These are phyloP conservation scores for Gambusia yucatana DNA, from an alignment of 2,797 vertebrate species.

Conservation along the genomic window DNA sequence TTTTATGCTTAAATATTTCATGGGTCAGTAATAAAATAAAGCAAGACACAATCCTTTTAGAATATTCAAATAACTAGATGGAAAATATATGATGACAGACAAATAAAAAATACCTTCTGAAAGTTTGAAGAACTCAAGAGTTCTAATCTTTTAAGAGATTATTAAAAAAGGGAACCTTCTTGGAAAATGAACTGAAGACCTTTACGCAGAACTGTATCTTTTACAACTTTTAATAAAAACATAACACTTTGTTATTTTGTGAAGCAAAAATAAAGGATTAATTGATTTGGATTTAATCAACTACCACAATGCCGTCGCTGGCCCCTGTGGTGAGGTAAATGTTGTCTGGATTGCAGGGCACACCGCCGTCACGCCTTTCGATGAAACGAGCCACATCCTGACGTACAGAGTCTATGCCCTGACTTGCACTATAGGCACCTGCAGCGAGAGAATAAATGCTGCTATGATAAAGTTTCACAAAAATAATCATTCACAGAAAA, in stretches of 20 bases:
- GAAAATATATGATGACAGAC: background rate
- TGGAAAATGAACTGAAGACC: background rate
- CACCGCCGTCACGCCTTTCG: constrained; percentile 85
- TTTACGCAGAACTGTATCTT: background rate
- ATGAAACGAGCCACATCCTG: constrained; percentile 88
- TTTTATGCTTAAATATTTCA: background rate
- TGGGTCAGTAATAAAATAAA: background rate
- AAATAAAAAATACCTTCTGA: background rate
- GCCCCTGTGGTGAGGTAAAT: constrained; percentile 91
- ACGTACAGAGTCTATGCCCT: constrained; percentile 86
- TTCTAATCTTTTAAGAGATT: background rate
- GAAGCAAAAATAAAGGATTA: background rate
- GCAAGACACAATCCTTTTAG: background rate
- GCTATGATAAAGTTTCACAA: background rate
- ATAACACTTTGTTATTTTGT: background rate
- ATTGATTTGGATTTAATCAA: background rate
- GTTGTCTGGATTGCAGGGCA: constrained; percentile 83
- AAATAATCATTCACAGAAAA: background rate
- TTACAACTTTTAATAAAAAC: background rate
- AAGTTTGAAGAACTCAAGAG: background rate
- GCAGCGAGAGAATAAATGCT: constrained; percentile 17
- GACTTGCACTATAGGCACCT: constrained; percentile 91
- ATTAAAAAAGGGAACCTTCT: background rate
- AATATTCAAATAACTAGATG: background rate
- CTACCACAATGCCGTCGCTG: constrained; percentile 90